Evolutionary conservation across 2,113 vertebrate genomes (phyloP).

Genomic region (Phoenicopterus ruber): DNA sequence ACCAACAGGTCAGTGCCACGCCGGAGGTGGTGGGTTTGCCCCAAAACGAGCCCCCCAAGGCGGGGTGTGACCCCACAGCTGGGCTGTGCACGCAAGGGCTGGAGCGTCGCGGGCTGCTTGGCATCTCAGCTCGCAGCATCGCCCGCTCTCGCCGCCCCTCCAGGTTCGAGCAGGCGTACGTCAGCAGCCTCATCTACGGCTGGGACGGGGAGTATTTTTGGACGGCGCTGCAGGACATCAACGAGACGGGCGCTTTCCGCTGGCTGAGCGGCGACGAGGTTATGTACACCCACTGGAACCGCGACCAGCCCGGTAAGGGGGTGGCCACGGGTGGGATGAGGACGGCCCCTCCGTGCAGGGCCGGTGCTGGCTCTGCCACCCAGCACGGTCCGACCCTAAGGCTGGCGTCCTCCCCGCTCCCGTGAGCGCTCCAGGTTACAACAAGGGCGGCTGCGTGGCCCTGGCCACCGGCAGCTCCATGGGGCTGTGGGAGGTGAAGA

Average conservation of each 20-base stretch:
- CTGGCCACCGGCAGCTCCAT: constrained; percentile 85
- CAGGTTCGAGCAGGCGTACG: constrained; percentile 95
- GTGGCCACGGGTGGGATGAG: rapidly evolving
- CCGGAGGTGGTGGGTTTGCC: background rate
- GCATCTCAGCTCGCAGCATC: rapidly evolving
- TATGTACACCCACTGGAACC: constrained; percentile 92
- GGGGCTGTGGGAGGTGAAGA: constrained; percentile 93
- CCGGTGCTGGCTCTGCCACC: rapidly evolving
- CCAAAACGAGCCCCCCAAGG: rapidly evolving
- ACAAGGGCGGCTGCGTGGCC: constrained; percentile 86
- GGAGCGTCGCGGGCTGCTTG: background rate
- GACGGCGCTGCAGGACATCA: constrained; percentile 87
- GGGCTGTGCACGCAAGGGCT: background rate
- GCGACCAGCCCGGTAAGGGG: constrained; percentile 87
- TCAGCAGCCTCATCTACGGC: constrained; percentile 89
- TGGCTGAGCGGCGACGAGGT: constrained; percentile 90
- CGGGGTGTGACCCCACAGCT: rapidly evolving
- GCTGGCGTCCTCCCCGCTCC: background rate
- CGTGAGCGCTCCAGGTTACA: constrained; percentile 66
- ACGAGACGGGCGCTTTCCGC: constrained; percentile 76
- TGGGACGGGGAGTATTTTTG: constrained; percentile 86
- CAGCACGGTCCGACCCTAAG: background rate
- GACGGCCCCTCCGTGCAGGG: background rate
- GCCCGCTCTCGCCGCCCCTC: rapidly evolving
- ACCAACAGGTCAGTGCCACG: constrained; percentile 80